Base-by-base conservation (phyloP, 2,113 vertebrate species). In the Oophaga pumilio region DNA sequence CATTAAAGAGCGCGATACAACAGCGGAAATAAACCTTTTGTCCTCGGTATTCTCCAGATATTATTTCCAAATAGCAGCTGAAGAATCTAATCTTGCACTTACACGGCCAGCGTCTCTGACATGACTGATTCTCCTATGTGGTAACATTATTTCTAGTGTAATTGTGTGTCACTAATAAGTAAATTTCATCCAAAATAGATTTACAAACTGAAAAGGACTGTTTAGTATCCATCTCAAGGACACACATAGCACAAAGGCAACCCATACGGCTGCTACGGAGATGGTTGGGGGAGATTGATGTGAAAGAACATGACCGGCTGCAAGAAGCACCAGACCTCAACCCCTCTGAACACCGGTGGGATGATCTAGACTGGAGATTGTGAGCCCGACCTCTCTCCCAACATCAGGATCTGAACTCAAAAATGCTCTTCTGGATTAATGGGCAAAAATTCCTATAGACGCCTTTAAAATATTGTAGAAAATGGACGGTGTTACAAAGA, bases 61-160 rank as follows among this genome's bases (percentile, higher is more conserved):
- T 85, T 43, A n/a, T 43, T 20, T 20, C 6, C 6, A n/a, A 59
- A 60, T 20, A 43, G 49, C 15, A n/a, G 24, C 53, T 69, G 20
- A 49, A 84, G n/a, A 71, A 57, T 84, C n/a, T 56, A 56, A 49
- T 62, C 18, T 57, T 73, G 9, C 50, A 73, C 33, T 57, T 84
- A 17, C 26, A 26, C 56, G 62, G 20, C 62, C 82, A 28, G 49
- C 49, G 57, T 52, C 33, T 24, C 82, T 20, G 20, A 71, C 26
- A 28, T 20, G 1, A 28, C 50, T 68, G 68, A 24, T 53, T 17
- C 57, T 82, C 33, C 60, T 66, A 43, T 33, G 59, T n/a, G 9
- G 6, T 49, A 49, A 82, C n/a, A 50, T 49, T 43, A 50, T 66
- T 82, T 43, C 50, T 15, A 28, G 14, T 59, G 15, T 73, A 73